phyloP scores from a whole-genome alignment of 2,888 invertebrate species.

The Creontiades dilutus region DNA sequence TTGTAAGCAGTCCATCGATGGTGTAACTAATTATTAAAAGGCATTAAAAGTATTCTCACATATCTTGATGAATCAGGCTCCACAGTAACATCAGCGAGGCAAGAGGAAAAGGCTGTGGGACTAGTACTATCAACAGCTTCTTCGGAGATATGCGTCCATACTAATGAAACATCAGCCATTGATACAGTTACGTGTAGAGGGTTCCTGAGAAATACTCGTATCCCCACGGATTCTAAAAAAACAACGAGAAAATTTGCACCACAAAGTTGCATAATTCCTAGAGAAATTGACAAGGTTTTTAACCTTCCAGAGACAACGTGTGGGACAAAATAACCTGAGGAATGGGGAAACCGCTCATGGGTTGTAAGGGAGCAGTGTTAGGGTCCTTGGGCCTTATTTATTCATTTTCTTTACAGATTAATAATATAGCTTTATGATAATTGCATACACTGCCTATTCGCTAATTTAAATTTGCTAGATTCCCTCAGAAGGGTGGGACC shows the following conservation, averaged over 20 bases:
- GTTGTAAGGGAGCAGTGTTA: too few species aligned
- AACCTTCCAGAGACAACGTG: too few species aligned
- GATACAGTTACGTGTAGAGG: slow-evolving; percentile 86
- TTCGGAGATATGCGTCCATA: slow-evolving; percentile 84
- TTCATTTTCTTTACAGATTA: too few species aligned
- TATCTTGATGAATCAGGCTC: slow-evolving; percentile 83
- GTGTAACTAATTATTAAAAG: neutral
- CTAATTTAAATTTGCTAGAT: too few species aligned
- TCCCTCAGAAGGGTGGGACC: too few species aligned
- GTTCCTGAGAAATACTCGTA: slow-evolving; percentile 88
- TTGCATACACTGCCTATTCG: too few species aligned
- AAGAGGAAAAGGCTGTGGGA: slow-evolving; percentile 79
- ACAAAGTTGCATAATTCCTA: too few species aligned
- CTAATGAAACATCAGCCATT: slow-evolving; percentile 84
- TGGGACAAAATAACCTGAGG: too few species aligned
- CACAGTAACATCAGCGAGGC: slow-evolving; percentile 79
- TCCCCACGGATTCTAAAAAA: slow-evolving; percentile 87
- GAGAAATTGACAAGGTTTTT: too few species aligned
- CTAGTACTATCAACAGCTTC: slow-evolving; percentile 78
- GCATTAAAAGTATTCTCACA: slow-evolving; percentile 73
- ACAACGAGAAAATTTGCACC: neutral
- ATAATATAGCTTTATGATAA: too few species aligned
- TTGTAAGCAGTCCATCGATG: neutral
- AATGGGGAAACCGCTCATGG: too few species aligned
- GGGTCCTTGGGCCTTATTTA: too few species aligned